Evolutionary conservation across 2,888 invertebrate species (phyloP).

Genomic region (Leptopilina syphax): DNA sequence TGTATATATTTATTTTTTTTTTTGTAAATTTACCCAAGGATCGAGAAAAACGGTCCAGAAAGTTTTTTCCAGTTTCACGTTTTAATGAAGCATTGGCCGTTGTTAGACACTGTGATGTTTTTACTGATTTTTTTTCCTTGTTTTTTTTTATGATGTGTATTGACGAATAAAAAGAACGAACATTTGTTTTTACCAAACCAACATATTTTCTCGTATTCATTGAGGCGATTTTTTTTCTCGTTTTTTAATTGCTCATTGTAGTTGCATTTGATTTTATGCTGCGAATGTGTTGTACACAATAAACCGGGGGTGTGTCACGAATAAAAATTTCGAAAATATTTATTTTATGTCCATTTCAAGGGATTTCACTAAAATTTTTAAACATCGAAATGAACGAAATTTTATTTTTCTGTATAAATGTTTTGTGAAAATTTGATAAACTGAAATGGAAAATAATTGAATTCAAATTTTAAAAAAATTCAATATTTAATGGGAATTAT

Average conservation of each 20-base stretch:
- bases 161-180: not conserved
- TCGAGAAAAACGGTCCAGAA: conserved; percentile 2
- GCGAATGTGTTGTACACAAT: not conserved
- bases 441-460: too few species aligned
- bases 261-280: not conserved
- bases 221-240: not conserved
- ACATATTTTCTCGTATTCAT: conserved; percentile 3
- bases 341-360: too few species aligned
- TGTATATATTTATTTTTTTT: too few species aligned
- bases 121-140: not conserved
- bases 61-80: not conserved
- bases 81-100: conserved; percentile 5
- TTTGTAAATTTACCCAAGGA: too few species aligned
- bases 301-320: not conserved
- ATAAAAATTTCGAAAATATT: not conserved
- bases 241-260: not conserved
- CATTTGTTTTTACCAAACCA: not conserved
- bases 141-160: too few species aligned
- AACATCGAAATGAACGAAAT: too few species aligned
- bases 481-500: too few species aligned
- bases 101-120: not conserved
- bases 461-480: too few species aligned
- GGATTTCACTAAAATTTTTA: too few species aligned
- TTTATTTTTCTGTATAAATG: too few species aligned
- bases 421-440: too few species aligned